Evolutionary conservation across 2,888 invertebrate species (phyloP).

Genomic region (Chymomyza amoena): DNA sequence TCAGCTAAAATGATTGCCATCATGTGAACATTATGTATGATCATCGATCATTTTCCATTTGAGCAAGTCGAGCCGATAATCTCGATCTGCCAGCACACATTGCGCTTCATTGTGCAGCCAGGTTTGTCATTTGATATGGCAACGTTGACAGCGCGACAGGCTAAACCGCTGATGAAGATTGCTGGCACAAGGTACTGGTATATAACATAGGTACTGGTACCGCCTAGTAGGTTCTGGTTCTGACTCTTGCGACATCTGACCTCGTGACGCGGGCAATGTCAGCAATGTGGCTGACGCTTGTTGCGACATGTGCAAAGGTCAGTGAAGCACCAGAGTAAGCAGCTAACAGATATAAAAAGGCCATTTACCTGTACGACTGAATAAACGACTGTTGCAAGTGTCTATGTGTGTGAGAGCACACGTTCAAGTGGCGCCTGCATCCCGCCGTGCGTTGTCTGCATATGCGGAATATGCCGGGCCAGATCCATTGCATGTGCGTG

Average conservation of each 20-base stretch:
- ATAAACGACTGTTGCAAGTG: constrained; percentile 9
- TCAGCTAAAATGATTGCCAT: constrained; percentile 5
- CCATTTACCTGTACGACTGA: constrained; percentile 27
- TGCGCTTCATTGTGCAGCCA: constrained; percentile 46
- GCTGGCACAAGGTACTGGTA: constrained; percentile 19
- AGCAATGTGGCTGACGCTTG: constrained; percentile 14
- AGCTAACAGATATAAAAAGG: constrained; percentile 11
- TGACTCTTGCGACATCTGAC: constrained; percentile 48
- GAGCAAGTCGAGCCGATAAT: constrained; percentile 60
- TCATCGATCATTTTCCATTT: constrained; percentile 71
- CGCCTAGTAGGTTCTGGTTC: constrained; percentile 6
- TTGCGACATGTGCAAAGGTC: constrained; percentile 69
- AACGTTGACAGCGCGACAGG: constrained; percentile 51
- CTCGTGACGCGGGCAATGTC: constrained; percentile 18
- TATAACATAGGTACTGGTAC: neutral
- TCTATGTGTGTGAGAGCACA: constrained; percentile 36
- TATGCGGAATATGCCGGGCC: constrained; percentile 67
- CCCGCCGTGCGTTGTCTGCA: constrained; percentile 79
- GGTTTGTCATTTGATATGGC: constrained; percentile 70
- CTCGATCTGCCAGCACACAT: constrained; percentile 45
- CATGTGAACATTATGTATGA: constrained; percentile 23
- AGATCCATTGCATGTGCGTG: constrained; percentile 53
- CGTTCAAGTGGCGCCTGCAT: constrained; percentile 77
- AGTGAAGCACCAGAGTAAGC: constrained; percentile 43
- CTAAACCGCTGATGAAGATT: constrained; percentile 18